Conservation (phyloP, 30 jellyfish, hydroid and myxozoan genomes). For the Nemopilema nomurai region DNA sequence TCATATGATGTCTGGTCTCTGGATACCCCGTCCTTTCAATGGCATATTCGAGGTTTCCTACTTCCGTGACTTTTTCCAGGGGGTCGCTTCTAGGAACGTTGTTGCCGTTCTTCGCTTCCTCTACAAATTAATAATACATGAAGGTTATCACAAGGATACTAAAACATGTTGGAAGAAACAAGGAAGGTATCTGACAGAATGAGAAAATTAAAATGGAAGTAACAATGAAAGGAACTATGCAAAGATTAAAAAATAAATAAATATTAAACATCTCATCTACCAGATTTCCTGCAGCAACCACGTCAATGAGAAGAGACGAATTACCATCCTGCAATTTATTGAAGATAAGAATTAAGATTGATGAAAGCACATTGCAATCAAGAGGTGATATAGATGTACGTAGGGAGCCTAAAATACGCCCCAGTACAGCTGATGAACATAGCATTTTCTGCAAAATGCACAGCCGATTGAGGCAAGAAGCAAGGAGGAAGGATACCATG, state of each 20-base stretch:
- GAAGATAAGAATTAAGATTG: not conserved
- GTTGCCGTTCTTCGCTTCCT: constrained; percentile 80
- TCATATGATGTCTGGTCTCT: not conserved
- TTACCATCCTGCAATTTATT: constrained; percentile 21
- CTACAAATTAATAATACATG: constrained; percentile 25
- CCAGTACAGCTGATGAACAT: too few species aligned
- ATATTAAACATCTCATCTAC: constrained; percentile 11
- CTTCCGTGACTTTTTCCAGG: constrained; percentile 84
- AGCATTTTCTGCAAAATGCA: too few species aligned
- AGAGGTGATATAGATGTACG: not conserved
- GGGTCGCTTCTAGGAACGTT: constrained; percentile 67
- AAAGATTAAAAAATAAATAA: not conserved
- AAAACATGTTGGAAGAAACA: not conserved
- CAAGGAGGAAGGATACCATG: too few species aligned
- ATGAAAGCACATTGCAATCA: not conserved
- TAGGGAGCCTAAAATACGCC: too few species aligned
- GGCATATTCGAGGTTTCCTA: not conserved
- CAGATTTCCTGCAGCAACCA: constrained; percentile 68
- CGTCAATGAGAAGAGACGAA: constrained; percentile 53
- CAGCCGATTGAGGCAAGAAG: too few species aligned
- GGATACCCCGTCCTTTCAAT: not conserved
- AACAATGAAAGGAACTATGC: not conserved
- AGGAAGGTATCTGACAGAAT: too few species aligned
- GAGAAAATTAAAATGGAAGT: too few species aligned
- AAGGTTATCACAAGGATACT: not conserved